A percentile compares a stretch with the other conserved stretches of the same genome.
Evolutionary conservation across 2,797 vertebrate genomes (phyloP).

Genomic region (Schizopygopsis malacanthus): DNA sequence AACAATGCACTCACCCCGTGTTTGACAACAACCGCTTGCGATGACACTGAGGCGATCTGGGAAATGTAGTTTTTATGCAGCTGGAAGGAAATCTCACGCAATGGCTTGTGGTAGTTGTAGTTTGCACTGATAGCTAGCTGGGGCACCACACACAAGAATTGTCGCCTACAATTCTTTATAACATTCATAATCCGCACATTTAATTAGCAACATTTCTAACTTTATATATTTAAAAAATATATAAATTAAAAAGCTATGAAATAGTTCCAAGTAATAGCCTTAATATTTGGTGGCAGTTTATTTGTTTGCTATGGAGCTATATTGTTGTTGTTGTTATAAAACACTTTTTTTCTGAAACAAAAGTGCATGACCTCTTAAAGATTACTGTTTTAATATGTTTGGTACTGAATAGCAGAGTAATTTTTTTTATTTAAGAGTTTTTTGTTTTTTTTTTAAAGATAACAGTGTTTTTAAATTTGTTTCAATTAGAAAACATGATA

Average conservation of each 20-base stretch:
- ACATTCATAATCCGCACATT: background rate
- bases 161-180: background rate
- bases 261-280: background rate
- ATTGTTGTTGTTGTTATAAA: background rate
- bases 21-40: conserved; percentile 27
- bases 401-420: conserved; percentile 70
- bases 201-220: too few relatives aligned
- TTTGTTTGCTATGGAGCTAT: background rate
- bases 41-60: conserved; percentile 24
- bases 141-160: background rate
- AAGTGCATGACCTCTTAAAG: background rate
- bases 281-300: background rate
- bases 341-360: background rate
- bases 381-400: conserved; percentile 40
- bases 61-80: conserved; percentile 53
- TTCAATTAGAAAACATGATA: background rate
- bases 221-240: background rate
- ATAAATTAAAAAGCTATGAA: background rate
- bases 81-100: background rate
- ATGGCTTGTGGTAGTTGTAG: conserved; percentile 35
- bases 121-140: background rate
- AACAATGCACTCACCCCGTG: conserved; percentile 48
- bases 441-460: too few relatives aligned
- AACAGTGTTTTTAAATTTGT: too few relatives aligned
- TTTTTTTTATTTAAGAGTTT: conserved; percentile 71